Evolutionary conservation across 2,797 vertebrate species (phyloP), one percentile per base, ranked within the genome.

Genomic region (Staurois parvus): DNA sequence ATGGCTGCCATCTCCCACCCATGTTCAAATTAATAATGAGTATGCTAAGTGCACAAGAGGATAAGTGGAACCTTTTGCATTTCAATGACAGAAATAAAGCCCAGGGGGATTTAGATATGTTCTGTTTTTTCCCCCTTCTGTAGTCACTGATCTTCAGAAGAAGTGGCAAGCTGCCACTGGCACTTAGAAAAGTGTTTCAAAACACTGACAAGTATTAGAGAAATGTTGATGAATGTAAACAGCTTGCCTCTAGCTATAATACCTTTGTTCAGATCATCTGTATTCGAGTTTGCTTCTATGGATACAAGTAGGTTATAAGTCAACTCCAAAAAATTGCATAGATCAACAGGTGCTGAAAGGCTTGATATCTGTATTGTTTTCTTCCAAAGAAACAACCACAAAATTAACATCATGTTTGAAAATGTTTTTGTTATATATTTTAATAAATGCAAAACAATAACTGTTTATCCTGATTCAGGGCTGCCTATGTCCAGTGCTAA

Each of bases 151-250:
- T 91, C 87, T 84, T 89, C 59, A 83, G 48, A 84, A 88, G 83
- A 92, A 91, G 89, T 90, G 88, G 88, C 89, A 90, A 92, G 88
- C 88, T 91, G 85, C 85, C 90, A 86, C 77, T 90, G 89, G 84
- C 86, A 90, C 88, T 90, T 73, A 85, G 88, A 87, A 91, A 92
- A 89, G 86, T 90, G 90, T 92, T 92, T 90, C 84, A 90, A 89
- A 62, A 84, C 89, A 89, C 76, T 88, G 79, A 83, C 85, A 92
- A 89, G 84, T 91, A 91, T 90, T 88, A 89, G 67, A 87, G 73
- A 90, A 89, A 91, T 88, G 84, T 84, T 92, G 89, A 89, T 89
- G 89, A 90, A 91, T 92, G 88, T 89, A 92, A 93, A 90, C 82
- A 92, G 85, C 76, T 87, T 90, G 86, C 83, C 84, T 89, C 88